These are phyloP conservation scores for Scolanthus callimorphus DNA, from an alignment of 92 coral and sea anemone genomes.

Conservation along the genomic window DNA sequence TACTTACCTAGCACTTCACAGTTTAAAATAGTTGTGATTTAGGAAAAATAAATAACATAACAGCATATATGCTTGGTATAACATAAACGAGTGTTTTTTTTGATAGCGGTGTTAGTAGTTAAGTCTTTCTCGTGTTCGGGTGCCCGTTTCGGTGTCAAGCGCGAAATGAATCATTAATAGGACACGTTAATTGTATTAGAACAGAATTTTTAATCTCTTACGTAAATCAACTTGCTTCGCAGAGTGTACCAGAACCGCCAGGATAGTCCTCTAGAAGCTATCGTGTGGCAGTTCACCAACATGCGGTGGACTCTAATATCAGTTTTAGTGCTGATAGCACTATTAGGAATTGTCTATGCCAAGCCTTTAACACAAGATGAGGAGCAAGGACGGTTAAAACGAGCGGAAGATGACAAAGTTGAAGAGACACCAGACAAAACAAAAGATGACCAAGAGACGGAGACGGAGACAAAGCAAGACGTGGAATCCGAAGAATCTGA, in stretches of 20 bases:
- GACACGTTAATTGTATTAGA: slow-evolving; percentile 78
- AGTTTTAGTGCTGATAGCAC: slow-evolving; percentile 35
- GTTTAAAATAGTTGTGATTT: no score
- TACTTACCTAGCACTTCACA: no score
- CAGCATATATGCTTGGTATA: no score
- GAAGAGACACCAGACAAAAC: slow-evolving; percentile 31
- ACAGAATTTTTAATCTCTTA: slow-evolving; percentile 81
- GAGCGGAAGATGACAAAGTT: slow-evolving; percentile 37
- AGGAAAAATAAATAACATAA: no score
- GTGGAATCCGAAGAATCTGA: slow-evolving; percentile 22
- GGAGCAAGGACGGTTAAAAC: slow-evolving; percentile 35
- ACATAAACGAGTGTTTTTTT: no score
- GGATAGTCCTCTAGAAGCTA: slow-evolving; percentile 14
- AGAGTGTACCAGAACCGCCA: slow-evolving; percentile 11
- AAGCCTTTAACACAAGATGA: slow-evolving; percentile 70
- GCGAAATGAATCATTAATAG: slow-evolving; percentile 83
- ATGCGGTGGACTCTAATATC: slow-evolving; percentile 61
- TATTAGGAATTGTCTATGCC: slow-evolving; percentile 38
- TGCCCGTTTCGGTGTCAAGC: no score
- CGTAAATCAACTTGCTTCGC: slow-evolving; percentile 35
- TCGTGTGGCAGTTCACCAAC: slow-evolving; percentile 33
- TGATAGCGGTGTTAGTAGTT: no score
- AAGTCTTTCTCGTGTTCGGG: no score
- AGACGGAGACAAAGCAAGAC: slow-evolving; percentile 28
- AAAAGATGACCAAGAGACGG: slow-evolving; percentile 23